Conservation (phyloP, 2,113 vertebrate species). For the Panurus biarmicus region DNA sequence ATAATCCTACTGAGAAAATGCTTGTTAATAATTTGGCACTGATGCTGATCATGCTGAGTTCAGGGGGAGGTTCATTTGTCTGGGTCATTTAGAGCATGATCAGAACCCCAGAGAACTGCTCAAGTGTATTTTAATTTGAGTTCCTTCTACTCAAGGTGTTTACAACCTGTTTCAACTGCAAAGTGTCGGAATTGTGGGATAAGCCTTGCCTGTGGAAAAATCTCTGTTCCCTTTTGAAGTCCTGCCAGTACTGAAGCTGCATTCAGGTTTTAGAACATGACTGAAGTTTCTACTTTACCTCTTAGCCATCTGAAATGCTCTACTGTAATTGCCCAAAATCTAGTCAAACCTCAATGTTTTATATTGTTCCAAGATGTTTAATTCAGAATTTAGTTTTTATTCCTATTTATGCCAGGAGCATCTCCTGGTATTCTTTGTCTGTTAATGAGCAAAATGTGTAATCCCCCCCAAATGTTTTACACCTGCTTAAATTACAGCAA, state of each 20-base stretch:
- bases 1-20: slow-evolving; percentile 27
- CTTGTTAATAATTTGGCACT: slow-evolving; percentile 1
- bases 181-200: not conserved
- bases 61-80: not conserved
- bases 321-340: not conserved
- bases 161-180: not conserved
- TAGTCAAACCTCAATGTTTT: not conserved
- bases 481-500: not conserved
- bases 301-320: not conserved
- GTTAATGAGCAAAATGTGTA: not conserved
- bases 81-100: not conserved
- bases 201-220: not conserved
- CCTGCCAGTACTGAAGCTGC: not conserved
- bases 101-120: not conserved
- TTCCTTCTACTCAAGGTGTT: not conserved
- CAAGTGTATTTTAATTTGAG: not conserved
- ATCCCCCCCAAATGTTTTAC: not conserved
- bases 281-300: not conserved
- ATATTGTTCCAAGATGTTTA: not conserved
- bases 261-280: not conserved
- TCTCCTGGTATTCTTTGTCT: not conserved
- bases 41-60: not conserved
- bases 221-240: not conserved
- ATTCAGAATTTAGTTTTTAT: not conserved
- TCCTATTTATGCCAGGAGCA: not conserved